Evolutionary conservation across 2,113 vertebrate species (phyloP).

Genomic region (Geococcyx californianus): DNA sequence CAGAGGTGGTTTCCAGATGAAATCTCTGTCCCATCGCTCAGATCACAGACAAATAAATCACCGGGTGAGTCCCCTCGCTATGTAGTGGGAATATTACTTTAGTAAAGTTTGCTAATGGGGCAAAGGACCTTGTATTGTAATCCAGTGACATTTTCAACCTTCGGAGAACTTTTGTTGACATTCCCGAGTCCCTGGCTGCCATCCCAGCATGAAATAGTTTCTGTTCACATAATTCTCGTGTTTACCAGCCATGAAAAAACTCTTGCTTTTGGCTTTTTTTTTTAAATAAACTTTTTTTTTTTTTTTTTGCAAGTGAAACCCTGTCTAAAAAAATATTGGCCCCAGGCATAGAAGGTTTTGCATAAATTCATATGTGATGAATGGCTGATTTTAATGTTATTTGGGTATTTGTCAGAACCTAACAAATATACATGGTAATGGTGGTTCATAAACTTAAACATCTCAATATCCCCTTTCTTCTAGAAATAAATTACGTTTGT

Average conservation of each 20-base stretch:
- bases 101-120: conserved; percentile 63
- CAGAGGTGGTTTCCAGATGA: conserved; percentile 3
- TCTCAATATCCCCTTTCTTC: conserved; percentile 85
- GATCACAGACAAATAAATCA: conserved; percentile 16
- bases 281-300: conserved; percentile 54
- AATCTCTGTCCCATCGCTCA: background rate
- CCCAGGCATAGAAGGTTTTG: conserved; percentile 79
- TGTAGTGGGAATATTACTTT: conserved; percentile 45
- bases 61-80: background rate
- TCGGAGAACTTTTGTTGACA: conserved; percentile 79
- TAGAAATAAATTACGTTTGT: conserved; percentile 84
- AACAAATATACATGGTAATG: conserved; percentile 80
- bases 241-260: conserved; percentile 84
- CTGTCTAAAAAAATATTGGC: conserved; percentile 83
- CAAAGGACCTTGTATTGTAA: conserved; percentile 81
- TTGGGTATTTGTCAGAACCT: conserved; percentile 84
- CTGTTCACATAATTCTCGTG: conserved; percentile 82
- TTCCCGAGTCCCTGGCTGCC: conserved; percentile 79
- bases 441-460: conserved; percentile 81
- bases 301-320: conserved; percentile 73
- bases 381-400: conserved; percentile 84
- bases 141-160: conserved; percentile 80
- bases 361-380: conserved; percentile 85
- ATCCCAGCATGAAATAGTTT: conserved; percentile 84
- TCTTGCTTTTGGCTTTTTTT: conserved; percentile 74